Conservation (phyloP, 2,113 vertebrate genomes). For the Pteruthius melanotis region DNA sequence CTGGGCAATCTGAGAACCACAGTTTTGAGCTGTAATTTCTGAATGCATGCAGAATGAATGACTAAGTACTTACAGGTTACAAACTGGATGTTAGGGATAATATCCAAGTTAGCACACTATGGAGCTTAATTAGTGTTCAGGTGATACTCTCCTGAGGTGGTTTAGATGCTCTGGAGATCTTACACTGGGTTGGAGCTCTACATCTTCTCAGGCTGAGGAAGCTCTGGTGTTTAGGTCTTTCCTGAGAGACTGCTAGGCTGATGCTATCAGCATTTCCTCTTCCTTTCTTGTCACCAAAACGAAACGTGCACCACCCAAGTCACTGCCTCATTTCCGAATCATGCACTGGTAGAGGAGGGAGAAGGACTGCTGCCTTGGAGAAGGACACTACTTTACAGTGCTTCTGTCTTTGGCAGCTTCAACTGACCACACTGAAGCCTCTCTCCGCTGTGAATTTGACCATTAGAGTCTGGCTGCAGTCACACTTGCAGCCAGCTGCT, state of each 20-base stretch:
- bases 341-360: rapidly evolving
- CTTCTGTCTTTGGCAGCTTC: neutral
- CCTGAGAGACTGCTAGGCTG: neutral
- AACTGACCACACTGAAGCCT: neutral
- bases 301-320: neutral
- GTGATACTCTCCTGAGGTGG: neutral
- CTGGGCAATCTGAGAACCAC: neutral
- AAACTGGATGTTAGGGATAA: neutral
- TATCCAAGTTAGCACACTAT: neutral
- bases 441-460: neutral
- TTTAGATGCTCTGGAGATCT: neutral
- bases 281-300: neutral
- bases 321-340: neutral
- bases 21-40: neutral
- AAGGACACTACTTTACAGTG: neutral
- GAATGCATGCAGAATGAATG: neutral
- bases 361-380: neutral
- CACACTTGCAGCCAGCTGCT: neutral
- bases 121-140: neutral
- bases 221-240: neutral
- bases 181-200: neutral
- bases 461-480: neutral
- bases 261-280: neutral
- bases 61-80: neutral
- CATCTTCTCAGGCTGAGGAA: neutral